Percentiles rank a stretch among this genome's conserved stretches.
Conservation (phyloP, 2,113 vertebrate genomes). For the Podocnemis expansa region DNA sequence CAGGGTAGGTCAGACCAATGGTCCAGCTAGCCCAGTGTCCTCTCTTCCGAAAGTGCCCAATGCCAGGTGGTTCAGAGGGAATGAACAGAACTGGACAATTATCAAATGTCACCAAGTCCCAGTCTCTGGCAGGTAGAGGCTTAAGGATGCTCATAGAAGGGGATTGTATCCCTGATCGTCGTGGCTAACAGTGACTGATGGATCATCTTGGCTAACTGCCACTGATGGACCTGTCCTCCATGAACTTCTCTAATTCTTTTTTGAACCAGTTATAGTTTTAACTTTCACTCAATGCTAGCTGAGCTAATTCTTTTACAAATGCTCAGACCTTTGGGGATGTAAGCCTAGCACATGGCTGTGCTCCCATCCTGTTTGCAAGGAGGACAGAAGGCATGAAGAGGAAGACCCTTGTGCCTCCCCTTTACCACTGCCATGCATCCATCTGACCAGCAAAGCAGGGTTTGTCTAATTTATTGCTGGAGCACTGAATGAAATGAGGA, state of each 20-base stretch:
- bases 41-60: no score
- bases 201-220: neutral
- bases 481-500: neutral
- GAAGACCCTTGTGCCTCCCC: neutral
- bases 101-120: neutral
- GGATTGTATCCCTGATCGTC: neutral
- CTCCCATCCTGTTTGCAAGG: fast-evolving
- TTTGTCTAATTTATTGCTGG: neutral
- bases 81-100: neutral
- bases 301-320: neutral
- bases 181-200: no score
- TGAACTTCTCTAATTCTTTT: neutral
- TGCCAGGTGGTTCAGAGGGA: no score
- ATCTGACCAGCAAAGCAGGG: neutral
- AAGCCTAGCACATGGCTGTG: neutral
- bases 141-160: neutral
- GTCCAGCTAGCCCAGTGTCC: no score
- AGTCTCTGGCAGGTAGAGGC: neutral
- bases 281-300: neutral
- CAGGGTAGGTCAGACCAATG: neutral
- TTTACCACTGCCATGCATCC: neutral
- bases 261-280: neutral
- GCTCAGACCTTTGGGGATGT: neutral
- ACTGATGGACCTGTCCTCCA: neutral
- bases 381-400: neutral